A percentile compares a stretch with the other conserved stretches of the same genome.
Conservation (phyloP, 2,113 vertebrate species). For the Sturnira hondurensis region DNA sequence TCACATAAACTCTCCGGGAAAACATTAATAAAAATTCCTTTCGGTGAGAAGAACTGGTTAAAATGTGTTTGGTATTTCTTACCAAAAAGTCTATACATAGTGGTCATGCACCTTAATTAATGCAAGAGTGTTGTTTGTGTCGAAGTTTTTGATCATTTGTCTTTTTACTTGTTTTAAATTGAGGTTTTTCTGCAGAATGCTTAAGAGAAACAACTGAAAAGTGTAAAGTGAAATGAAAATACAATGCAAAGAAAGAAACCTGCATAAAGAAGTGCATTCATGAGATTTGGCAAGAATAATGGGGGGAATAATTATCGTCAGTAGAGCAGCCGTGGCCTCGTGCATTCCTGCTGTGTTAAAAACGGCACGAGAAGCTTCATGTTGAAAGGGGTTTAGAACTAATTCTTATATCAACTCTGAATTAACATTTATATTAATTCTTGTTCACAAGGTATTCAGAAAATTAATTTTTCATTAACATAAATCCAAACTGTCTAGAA, state of each 20-base stretch:
- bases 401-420: background rate
- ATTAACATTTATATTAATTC: constrained; percentile 1
- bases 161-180: background rate
- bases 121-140: background rate
- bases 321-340: background rate
- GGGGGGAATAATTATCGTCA: background rate
- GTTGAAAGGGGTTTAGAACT: background rate
- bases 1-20: background rate
- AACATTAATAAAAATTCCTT: background rate
- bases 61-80: background rate
- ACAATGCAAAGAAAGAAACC: background rate
- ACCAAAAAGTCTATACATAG: background rate
- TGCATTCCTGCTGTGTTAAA: background rate
- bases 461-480: background rate
- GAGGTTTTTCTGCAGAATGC: background rate
- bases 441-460: background rate
- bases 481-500: background rate
- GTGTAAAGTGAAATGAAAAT: background rate
- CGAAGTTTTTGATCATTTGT: background rate
- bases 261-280: background rate
- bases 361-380: background rate
- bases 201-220: background rate
- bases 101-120: background rate
- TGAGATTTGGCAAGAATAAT: background rate
- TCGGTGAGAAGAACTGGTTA: background rate